Evolutionary conservation across 2,888 invertebrate genomes (phyloP), one percentile per base, ranked within the genome.

Genomic region (Conus canariensis): DNA sequence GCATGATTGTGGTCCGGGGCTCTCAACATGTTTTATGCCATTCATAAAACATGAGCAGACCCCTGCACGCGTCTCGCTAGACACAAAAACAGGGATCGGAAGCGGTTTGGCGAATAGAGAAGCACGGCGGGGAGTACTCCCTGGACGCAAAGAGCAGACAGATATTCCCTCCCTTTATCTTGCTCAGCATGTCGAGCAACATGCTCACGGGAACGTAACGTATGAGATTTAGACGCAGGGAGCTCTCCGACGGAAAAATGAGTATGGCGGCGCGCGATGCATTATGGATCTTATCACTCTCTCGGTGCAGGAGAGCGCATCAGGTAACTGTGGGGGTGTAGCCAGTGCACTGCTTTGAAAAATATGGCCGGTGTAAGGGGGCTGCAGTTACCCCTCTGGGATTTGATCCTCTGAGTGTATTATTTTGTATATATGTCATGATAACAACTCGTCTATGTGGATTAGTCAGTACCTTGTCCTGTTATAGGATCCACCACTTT

Each of bases 321-420:
- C 56, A 82, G 82, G 82, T 82, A 82, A 82, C 82, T 22, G 82
- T 19, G 56, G 82, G 58, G 82, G 82, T 82, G 82, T 56, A 82
- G 22, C 82, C 82, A 82, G 82, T 82, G 82, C 82, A 58, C 56
- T 9, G 56, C 56, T 22, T 58, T 82, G 4, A 30, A 82, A 82
- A 82, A 19, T 8, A 56, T 10, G 56, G 56, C 82, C 77, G 77
- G 77, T 77, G 77, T 77, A 30, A 30, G 12, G 25, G 70, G 25
- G 4, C 25, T 74, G 25, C 19, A 9, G 25, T 74, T 19, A n/a
- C 19, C 60, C n/a, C 74, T n/a, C 22, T 74, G 19, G 22, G 5
- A n/a, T 74, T 74, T 74, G 19, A 8, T n/a, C 74, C 74, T n/a
- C 74, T n/a, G 19, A 70, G 74, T 6, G 74, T 22, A 74, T 74